A percentile compares a stretch with the other conserved stretches of the same genome.
phyloP scores from a whole-genome alignment of 2,888 invertebrate species.

The Nomada lathburiana region DNA sequence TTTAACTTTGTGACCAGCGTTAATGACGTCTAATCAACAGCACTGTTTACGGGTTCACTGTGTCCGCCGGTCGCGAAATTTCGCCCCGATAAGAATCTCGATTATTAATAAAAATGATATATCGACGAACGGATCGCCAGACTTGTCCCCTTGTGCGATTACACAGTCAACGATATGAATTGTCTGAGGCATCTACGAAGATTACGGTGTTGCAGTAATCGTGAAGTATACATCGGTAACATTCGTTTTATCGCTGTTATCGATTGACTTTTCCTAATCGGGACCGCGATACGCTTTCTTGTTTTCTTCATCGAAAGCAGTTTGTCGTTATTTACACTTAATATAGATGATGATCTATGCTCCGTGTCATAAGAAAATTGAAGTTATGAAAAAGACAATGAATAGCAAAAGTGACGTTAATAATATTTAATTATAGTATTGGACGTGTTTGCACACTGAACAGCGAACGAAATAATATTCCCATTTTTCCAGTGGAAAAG shows the following conservation, averaged over 20 bases:
- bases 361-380: no score
- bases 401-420: no score
- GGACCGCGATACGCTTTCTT: not conserved
- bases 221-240: constrained; percentile 5
- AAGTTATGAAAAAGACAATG: no score
- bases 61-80: not conserved
- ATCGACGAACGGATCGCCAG: not conserved
- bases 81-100: not conserved
- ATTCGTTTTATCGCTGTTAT: constrained; percentile 28
- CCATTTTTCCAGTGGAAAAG: no score
- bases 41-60: constrained; percentile 16
- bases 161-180: not conserved
- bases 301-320: not conserved
- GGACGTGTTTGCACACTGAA: no score
- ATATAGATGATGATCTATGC: no score
- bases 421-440: no score
- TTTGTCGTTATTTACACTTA: constrained; percentile 24
- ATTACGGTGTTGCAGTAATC: constrained; percentile 20
- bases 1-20: not conserved
- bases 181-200: not conserved
- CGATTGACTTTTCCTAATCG: constrained; percentile 30
- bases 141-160: not conserved
- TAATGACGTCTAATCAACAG: constrained; percentile 12
- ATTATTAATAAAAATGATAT: constrained; percentile 4
- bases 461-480: no score